Evolutionary conservation across 2,888 invertebrate genomes (phyloP), one percentile per base, ranked within the genome.

Genomic region (Ochropleura leucogaster): DNA sequence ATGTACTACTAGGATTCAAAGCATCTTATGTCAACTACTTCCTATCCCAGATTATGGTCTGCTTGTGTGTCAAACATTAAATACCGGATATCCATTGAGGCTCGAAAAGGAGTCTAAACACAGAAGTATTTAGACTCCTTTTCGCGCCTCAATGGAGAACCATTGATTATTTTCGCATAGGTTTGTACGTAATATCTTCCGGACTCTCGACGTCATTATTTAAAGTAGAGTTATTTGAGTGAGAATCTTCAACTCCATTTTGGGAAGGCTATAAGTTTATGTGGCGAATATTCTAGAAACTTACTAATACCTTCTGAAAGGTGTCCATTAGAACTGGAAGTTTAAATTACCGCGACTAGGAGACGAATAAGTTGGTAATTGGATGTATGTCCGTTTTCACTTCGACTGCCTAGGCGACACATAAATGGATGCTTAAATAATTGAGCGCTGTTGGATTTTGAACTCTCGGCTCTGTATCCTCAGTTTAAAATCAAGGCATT

Each of bases 281-380:
- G 64, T 68, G 12, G 46, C 46, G 64, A 40, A 9, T 40, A 46
- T 68, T 18, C 8, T 14, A 18, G 44, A 12, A 46, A 46, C 30
- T 68, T 44, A 2, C 30, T 64, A 63, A 46, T 20, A 30, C 14
- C 6, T 18, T 30, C 12, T 64, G 20, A 64, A 64, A 30, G 30
- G 18, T 14, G 44, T 44, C 64, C 72, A 53, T 20, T 55, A 40
- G 4, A 12, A n/a, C 53, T 30, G 47, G 44, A 49, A 63, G 30
- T 44, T n/a, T 42, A 47, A 42, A 74, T 55, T 47, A 64, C 14
- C 42, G 46, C n/a, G 14, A 30, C 51, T 14, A 42, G 8, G 3
- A 16, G 30, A 59, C 47, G 49, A 60, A 73, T 60, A 49, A 74
- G 74, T 60, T 60, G 44, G 74, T 73, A 74, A 73, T 57, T 44